A percentile compares a stretch with the other conserved stretches of the same genome.
Conservation (phyloP, 2,113 vertebrate genomes). For the Meriones unguiculatus region DNA sequence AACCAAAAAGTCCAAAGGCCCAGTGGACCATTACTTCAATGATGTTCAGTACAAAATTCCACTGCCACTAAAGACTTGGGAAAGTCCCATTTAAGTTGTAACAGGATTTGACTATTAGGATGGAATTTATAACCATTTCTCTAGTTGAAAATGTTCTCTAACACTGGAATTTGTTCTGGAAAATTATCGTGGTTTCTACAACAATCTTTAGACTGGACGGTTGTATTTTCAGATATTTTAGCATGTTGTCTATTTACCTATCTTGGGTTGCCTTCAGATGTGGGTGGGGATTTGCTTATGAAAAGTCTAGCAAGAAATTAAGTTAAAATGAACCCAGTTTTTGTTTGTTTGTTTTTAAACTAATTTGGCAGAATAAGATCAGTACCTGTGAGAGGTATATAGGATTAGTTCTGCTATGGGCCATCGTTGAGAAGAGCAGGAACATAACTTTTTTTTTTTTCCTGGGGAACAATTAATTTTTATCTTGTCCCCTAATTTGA, state of each 20-base stretch:
- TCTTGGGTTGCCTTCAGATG: slow-evolving; percentile 83
- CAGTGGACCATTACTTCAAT: slow-evolving; percentile 83
- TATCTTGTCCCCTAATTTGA: slow-evolving; percentile 45
- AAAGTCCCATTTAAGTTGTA: slow-evolving; percentile 81
- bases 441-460: neutral
- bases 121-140: slow-evolving; percentile 67
- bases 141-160: slow-evolving; percentile 68
- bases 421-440: slow-evolving; percentile 53
- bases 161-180: slow-evolving; percentile 62
- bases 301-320: slow-evolving; percentile 50
- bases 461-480: slow-evolving; percentile 40
- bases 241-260: slow-evolving; percentile 71
- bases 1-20: slow-evolving; percentile 83
- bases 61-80: slow-evolving; percentile 82
- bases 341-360: neutral
- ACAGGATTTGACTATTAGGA: slow-evolving; percentile 82
- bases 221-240: slow-evolving; percentile 67
- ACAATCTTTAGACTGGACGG: slow-evolving; percentile 49
- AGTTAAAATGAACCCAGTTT: slow-evolving; percentile 29
- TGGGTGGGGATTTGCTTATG: slow-evolving; percentile 60
- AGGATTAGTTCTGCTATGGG: slow-evolving; percentile 17
- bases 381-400: slow-evolving; percentile 7
- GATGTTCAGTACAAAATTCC: slow-evolving; percentile 83
- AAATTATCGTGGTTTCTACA: slow-evolving; percentile 62
- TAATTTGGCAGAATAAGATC: slow-evolving; percentile 56